Base-by-base conservation (phyloP, 2,888 invertebrate genomes). In the Panzeria rudis region DNA sequence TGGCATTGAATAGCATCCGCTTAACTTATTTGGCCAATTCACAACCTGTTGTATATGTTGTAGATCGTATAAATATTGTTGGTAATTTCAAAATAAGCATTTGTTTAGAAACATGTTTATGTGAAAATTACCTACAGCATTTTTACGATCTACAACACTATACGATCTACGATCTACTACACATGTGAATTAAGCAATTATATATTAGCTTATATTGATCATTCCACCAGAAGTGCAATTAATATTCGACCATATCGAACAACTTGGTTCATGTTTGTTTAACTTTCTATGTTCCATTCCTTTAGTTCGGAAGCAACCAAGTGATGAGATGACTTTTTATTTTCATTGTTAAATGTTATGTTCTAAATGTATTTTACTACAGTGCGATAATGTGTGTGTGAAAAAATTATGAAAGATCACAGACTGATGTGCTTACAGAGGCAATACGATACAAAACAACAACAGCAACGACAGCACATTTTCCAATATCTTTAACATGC, bases 381-480 rank as follows among this genome's bases (percentile, higher is more conserved):
- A 69, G 47, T 25, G 83, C 47, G 29, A 61, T 69, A 78, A 69
- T 25, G 68, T 47, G 25, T 73, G 78, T 44, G 47, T 68, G 52
- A 54, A 50, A 61, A 73, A 83, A 52, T 59, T 84, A 80, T 84
- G 47, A 76, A 84, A 64, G 66, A 84, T 71, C 59, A 71, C 56
- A 64, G 62, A 64, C 71, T 64, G 71, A 52, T 56, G 75, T 69
- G 64, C 35, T 47, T 35, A 35, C 47, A 64, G 71, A 64, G 69
- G 62, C 64, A 69, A 47, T 41, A 69, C 35, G 23, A 20, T 41
- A 41, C 54, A 72, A 79, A 52, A 29, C 32, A 78, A 25, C 3
- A 29, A 41, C 35, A 78, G n/a, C 3, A 29, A 52, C 32, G 32
- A 38, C n/a, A 11, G 59, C 15, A 50, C 13, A 76, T 32, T 62